These are phyloP conservation scores for Vidua macroura DNA, from an alignment of 2,113 vertebrate species.

Conservation along the genomic window DNA sequence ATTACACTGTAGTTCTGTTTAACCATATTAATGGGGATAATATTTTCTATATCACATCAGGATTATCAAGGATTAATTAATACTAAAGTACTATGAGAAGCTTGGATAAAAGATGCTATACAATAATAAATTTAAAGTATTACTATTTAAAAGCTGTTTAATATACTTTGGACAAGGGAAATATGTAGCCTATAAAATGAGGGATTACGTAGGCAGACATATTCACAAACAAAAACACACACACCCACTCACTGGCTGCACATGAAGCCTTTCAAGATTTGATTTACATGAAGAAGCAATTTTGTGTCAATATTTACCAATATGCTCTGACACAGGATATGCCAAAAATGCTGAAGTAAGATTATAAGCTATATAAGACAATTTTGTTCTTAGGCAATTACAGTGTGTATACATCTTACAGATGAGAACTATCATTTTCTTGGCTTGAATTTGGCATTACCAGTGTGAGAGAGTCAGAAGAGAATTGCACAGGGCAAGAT, in stretches of 20 bases:
- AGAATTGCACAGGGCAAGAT: background rate
- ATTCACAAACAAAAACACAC: conserved; percentile 11
- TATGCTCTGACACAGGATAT: background rate
- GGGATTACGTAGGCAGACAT: background rate
- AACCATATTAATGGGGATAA: background rate
- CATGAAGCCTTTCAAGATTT: background rate
- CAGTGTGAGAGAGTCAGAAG: background rate
- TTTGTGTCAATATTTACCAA: conserved; percentile 8
- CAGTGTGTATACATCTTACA: background rate
- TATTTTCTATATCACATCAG: background rate
- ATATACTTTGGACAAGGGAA: background rate
- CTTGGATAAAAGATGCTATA: background rate
- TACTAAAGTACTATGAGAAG: background rate
- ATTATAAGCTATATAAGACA: background rate
- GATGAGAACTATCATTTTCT: background rate
- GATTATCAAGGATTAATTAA: background rate
- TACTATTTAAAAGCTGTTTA: background rate
- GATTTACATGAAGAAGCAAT: background rate
- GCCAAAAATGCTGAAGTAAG: background rate
- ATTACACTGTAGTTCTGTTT: background rate
- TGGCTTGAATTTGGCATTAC: background rate
- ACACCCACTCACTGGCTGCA: background rate
- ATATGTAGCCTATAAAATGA: background rate
- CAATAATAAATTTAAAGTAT: background rate
- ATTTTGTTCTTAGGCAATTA: background rate